Evolutionary conservation across 2,888 invertebrate genomes (phyloP), one percentile per base, ranked within the genome.

Genomic region (Tachina grossa): DNA sequence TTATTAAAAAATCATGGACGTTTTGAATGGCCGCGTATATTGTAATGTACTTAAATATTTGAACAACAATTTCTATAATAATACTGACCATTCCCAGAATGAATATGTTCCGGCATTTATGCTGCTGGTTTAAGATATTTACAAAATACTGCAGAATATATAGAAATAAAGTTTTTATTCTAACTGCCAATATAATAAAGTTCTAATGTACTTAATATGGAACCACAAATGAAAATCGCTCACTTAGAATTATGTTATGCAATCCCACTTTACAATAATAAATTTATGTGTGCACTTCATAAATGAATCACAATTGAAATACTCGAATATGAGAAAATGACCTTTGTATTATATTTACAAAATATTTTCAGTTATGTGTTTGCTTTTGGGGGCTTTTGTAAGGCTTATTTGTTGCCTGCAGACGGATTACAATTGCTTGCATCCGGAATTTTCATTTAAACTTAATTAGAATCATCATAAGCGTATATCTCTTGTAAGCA

Each of bases 401-500:
- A 5, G 9, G 1, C 11, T 9, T 55, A n/a, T 66, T n/a, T 63
- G 22, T 43, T n/a, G 10, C 2, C 9, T 47, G 14, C 14, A 49
- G 13, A n/a, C 13, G 8, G 43, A 22, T 59, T 57, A 75, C 74
- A 85, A 85, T 85, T 85, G 78, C 53, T 55, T 71, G 75, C 85
- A 82, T 85, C 85, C 85, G 85, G 75, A 75, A 69, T 51, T 75
- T 69, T 41, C 57, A 79, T 59, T 78, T 74, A 53, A 57, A 75
- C 51, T 75, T 76, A 82, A 75, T 82, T 79, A 71, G 63, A 78
- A 65, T 49, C 45, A 76, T 76, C 41, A 63, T 49, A n/a, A n/a
- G n/a, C n/a, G n/a, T n/a, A 13, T n/a, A 63, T 16, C 41, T 69
- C 39, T 69, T 43, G 41, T 59, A 49, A 59, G 39, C 31, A 13